phyloP scores from a whole-genome alignment of 1,140 invertebrate species.

The Solenopsis fugax region DNA sequence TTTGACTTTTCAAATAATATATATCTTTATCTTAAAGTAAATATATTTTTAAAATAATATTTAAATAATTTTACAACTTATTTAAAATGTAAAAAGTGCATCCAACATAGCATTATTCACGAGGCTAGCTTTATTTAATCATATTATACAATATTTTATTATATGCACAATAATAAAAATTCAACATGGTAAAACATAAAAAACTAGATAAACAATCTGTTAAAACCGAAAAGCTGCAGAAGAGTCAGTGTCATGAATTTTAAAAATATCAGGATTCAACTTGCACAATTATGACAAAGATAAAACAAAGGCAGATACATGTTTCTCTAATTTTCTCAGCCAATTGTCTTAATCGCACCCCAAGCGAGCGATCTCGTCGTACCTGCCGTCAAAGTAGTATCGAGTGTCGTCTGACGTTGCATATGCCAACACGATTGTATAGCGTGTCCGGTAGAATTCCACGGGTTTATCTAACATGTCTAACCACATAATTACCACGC shows the following conservation, averaged over 20 bases:
- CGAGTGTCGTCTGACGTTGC: constrained; percentile 21
- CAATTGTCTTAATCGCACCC: neutral
- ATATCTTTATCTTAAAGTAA: too few species aligned
- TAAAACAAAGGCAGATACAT: neutral
- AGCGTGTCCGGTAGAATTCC: constrained; percentile 70
- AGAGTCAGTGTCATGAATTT: neutral
- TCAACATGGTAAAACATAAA: too few species aligned
- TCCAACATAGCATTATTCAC: too few species aligned
- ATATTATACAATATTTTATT: too few species aligned
- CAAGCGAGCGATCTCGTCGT: neutral
- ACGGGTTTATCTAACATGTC: constrained; percentile 63
- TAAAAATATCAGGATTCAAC: neutral
- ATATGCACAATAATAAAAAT: too few species aligned
- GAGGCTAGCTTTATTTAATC: too few species aligned
- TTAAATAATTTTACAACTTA: too few species aligned
- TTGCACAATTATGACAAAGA: neutral
- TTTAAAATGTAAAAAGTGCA: too few species aligned
- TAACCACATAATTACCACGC: constrained; percentile 34
- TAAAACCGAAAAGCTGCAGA: neutral
- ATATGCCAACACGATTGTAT: neutral
- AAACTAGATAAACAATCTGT: neutral
- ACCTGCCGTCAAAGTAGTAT: constrained; percentile 10
- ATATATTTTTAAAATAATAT: too few species aligned
- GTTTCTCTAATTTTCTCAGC: neutral
- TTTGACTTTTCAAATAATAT: too few species aligned